These are phyloP conservation scores for Acanthisitta chloris DNA, from an alignment of 2,113 vertebrate species.

Conservation along the genomic window DNA sequence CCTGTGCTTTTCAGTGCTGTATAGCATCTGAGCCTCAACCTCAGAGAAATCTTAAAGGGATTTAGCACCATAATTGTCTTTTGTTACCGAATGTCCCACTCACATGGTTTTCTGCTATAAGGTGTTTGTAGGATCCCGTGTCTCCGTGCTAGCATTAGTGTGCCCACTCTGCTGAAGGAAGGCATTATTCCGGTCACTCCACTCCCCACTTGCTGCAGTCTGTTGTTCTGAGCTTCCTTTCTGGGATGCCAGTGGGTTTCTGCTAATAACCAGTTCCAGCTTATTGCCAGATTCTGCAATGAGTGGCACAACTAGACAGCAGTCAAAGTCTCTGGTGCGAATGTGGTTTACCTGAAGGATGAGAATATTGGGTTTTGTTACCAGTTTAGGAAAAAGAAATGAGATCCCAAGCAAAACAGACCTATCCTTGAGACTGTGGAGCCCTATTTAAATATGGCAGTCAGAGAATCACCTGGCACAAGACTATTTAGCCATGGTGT, in stretches of 20 bases:
- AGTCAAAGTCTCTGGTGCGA: constrained; percentile 97
- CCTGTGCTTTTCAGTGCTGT: constrained; percentile 80
- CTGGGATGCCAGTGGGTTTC: constrained; percentile 84
- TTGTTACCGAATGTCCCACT: background rate
- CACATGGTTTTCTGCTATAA: constrained; percentile 81
- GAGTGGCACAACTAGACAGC: constrained; percentile 95
- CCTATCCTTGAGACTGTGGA: background rate
- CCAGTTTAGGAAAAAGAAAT: background rate
- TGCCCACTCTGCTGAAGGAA: constrained; percentile 75
- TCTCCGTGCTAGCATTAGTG: constrained; percentile 28
- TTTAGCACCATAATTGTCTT: constrained; percentile 89
- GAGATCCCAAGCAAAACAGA: background rate
- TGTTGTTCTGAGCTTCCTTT: constrained; percentile 61
- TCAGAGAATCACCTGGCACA: accelerated
- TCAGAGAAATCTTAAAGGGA: constrained; percentile 69
- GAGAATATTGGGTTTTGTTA: background rate
- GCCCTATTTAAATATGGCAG: background rate
- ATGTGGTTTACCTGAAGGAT: constrained; percentile 89
- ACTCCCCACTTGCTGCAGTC: constrained; percentile 58
- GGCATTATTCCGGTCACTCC: constrained; percentile 78
- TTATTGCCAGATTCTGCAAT: constrained; percentile 96
- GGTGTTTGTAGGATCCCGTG: constrained; percentile 85
- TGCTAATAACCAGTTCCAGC: constrained; percentile 94
- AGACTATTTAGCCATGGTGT: accelerated
- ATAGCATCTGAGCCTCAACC: constrained; percentile 56